These are phyloP conservation scores for Hypolimnas misippus DNA, from an alignment of 2,888 invertebrate genomes.

Conservation along the genomic window DNA sequence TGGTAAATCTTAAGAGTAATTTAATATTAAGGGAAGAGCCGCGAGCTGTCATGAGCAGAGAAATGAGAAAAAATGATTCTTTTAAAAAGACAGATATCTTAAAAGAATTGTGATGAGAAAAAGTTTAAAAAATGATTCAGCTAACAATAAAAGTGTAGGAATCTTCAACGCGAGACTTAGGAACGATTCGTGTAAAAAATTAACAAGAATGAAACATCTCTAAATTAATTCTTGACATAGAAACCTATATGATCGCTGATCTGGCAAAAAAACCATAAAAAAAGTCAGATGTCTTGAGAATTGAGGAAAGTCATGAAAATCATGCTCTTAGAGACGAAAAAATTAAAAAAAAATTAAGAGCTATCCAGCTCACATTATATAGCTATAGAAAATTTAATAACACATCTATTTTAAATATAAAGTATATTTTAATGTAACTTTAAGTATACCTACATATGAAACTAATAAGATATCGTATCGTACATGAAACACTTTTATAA, in stretches of 20 bases:
- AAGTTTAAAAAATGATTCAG: not conserved
- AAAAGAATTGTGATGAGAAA: not conserved
- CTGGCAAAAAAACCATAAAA: slow-evolving; percentile 9
- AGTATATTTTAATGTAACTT: too few relatives aligned
- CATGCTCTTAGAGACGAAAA: too few relatives aligned
- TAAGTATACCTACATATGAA: too few relatives aligned
- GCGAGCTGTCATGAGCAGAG: slow-evolving; percentile 27
- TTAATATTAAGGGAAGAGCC: slow-evolving; percentile 48
- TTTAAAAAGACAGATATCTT: not conserved
- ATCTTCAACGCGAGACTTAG: not conserved
- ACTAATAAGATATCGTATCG: too few relatives aligned
- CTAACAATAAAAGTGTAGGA: not conserved
- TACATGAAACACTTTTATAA: too few relatives aligned
- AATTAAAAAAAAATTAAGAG: too few relatives aligned
- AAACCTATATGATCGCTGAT: slow-evolving; percentile 13
- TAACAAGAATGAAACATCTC: slow-evolving; percentile 9
- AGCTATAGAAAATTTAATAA: too few relatives aligned
- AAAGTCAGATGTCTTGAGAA: not conserved
- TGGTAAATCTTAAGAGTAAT: slow-evolving; percentile 52
- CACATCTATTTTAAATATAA: too few relatives aligned
- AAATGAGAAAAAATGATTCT: slow-evolving; percentile 17
- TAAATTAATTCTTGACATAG: slow-evolving; percentile 17
- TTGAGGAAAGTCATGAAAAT: too few relatives aligned
- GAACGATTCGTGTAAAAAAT: not conserved
- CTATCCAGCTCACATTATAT: too few relatives aligned